These are phyloP conservation scores for Sphaerodactylus townsendi DNA, from an alignment of 2,113 vertebrate genomes.

Conservation along the genomic window DNA sequence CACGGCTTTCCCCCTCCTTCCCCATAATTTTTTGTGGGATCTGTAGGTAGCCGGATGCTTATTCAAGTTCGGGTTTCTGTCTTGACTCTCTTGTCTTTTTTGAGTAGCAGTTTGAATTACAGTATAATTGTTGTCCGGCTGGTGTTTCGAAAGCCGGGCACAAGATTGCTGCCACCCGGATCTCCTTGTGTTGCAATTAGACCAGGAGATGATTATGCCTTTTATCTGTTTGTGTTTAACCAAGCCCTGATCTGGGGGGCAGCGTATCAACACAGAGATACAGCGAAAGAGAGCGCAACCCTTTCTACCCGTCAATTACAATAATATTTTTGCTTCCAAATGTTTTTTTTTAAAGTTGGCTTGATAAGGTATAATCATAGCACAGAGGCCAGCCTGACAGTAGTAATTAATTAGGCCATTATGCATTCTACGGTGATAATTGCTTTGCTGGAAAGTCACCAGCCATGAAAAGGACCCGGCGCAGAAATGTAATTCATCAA, in stretches of 20 bases:
- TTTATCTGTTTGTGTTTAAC: neutral
- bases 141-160: conserved; percentile 41
- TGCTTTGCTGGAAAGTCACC: conserved; percentile 99
- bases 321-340: conserved; percentile 81
- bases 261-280: conserved; percentile 25
- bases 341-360: conserved; percentile 80
- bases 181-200: conserved; percentile 40
- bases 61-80: neutral
- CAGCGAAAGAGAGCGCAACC: conserved; percentile 54
- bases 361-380: conserved; percentile 89
- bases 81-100: conserved; percentile 2
- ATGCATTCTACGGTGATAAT: conserved; percentile 99
- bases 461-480: conserved; percentile 87
- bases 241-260: neutral
- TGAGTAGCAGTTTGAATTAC: conserved; percentile 63
- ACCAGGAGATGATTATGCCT: neutral
- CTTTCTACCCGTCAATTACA: conserved; percentile 78
- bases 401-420: conserved; percentile 99
- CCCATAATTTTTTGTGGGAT: too few relatives aligned
- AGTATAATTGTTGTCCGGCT: conserved; percentile 61
- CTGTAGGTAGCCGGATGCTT: neutral
- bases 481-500: conserved; percentile 90
- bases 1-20: neutral
- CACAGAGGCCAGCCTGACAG: conserved; percentile 95
- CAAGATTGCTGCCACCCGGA: conserved; percentile 34